These are phyloP conservation scores for Trachops cirrhosus DNA, from an alignment of 2,797 vertebrate species.

Conservation along the genomic window DNA sequence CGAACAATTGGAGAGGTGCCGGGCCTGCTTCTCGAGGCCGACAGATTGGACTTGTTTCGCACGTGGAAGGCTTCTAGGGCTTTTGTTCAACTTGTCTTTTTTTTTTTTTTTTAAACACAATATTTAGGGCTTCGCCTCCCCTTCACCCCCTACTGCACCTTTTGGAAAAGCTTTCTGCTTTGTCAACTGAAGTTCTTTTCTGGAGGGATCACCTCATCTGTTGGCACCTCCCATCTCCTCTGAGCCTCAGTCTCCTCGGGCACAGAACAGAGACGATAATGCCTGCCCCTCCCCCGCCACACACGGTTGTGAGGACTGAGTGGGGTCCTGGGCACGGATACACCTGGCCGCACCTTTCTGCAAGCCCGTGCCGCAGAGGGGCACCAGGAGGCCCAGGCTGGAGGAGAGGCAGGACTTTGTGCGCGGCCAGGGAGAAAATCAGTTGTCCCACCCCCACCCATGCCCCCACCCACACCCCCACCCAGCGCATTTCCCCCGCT, in stretches of 20 bases:
- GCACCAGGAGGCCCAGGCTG: background rate
- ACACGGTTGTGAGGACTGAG: fast-evolving
- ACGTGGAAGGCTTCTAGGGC: background rate
- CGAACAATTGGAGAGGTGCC: background rate
- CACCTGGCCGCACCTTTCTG: background rate
- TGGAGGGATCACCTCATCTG: background rate
- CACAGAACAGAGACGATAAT: background rate
- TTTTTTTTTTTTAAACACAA: background rate
- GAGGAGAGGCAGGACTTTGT: background rate
- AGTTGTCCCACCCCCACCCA: no score
- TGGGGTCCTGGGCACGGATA: background rate
- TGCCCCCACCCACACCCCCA: no score
- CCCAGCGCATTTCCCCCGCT: background rate
- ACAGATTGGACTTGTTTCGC: background rate
- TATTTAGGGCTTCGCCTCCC: background rate
- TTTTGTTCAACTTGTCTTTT: background rate
- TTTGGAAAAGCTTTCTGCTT: background rate
- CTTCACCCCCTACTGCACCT: background rate
- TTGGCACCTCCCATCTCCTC: background rate
- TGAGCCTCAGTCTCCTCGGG: background rate
- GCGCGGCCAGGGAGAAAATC: background rate
- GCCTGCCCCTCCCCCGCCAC: background rate
- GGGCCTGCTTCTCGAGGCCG: background rate
- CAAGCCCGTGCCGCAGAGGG: background rate
- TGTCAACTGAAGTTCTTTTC: background rate